Conservation (phyloP, 2,888 invertebrate species). For the Adelognathus sp. region DNA sequence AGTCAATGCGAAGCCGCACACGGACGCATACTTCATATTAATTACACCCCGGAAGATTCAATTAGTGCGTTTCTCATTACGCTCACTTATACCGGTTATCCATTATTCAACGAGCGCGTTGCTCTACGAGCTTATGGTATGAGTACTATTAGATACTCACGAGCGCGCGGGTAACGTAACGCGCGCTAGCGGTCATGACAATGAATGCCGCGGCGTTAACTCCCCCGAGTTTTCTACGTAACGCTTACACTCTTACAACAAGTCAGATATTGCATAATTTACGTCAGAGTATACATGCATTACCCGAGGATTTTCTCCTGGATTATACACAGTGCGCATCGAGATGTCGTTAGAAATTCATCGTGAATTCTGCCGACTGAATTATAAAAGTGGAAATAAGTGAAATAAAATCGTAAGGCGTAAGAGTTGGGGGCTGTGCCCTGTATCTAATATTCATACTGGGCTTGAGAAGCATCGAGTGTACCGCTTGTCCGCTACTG, state of each 20-base stretch:
- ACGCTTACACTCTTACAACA: not conserved
- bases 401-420: not conserved
- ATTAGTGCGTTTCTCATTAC: constrained; percentile 80
- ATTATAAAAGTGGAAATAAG: constrained; percentile 40
- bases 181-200: constrained; percentile 66
- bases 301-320: not conserved
- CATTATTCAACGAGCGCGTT: constrained; percentile 75
- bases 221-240: constrained; percentile 26
- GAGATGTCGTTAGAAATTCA: constrained; percentile 30
- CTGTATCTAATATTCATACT: constrained; percentile 6
- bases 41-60: constrained; percentile 80
- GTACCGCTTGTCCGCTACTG: constrained; percentile 12
- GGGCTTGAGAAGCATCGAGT: not conserved
- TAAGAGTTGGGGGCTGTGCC: not conserved
- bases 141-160: constrained; percentile 42
- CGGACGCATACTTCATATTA: constrained; percentile 77
- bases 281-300: constrained; percentile 14
- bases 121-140: constrained; percentile 28
- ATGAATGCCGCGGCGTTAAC: constrained; percentile 62
- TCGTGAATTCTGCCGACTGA: constrained; percentile 40
- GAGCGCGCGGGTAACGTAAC: no score
- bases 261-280: constrained; percentile 4
- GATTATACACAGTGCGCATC: not conserved
- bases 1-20: no score
- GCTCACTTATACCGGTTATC: constrained; percentile 75